Conservation (phyloP, 2,888 invertebrate genomes). For the Ceriagrion tenellum region DNA sequence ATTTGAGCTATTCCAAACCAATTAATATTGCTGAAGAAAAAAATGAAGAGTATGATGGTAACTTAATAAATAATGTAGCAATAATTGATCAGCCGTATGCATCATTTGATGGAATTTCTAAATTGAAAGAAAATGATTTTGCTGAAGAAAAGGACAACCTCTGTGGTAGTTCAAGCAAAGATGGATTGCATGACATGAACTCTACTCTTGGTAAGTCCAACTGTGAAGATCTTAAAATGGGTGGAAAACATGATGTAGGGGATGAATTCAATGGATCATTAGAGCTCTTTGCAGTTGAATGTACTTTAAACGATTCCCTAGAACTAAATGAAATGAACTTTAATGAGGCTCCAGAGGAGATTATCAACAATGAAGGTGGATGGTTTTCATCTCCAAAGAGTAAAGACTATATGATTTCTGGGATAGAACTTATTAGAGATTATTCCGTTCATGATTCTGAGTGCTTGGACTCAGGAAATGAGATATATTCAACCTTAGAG, state of each 20-base stretch:
- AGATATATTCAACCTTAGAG: neutral
- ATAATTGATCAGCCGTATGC: neutral
- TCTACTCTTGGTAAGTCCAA: neutral
- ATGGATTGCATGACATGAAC: neutral
- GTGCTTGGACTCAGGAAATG: neutral
- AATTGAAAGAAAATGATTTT: neutral
- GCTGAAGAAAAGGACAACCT: neutral
- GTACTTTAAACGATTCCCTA: neutral
- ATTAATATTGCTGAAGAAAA: neutral
- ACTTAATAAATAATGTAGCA: neutral
- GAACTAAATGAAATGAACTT: neutral
- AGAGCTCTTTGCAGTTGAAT: neutral
- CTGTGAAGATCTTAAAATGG: neutral
- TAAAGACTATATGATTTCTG: neutral
- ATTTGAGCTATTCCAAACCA: neutral
- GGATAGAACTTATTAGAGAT: neutral
- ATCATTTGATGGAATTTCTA: neutral
- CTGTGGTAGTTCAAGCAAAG: neutral
- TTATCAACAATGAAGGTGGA: neutral
- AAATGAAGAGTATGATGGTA: neutral
- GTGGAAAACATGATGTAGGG: neutral
- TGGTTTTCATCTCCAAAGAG: neutral
- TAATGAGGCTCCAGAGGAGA: neutral
- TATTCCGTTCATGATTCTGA: neutral
- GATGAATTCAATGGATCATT: neutral